These are phyloP conservation scores for Eupithecia pulchellata DNA, from an alignment of 2,888 invertebrate species.

Conservation along the genomic window DNA sequence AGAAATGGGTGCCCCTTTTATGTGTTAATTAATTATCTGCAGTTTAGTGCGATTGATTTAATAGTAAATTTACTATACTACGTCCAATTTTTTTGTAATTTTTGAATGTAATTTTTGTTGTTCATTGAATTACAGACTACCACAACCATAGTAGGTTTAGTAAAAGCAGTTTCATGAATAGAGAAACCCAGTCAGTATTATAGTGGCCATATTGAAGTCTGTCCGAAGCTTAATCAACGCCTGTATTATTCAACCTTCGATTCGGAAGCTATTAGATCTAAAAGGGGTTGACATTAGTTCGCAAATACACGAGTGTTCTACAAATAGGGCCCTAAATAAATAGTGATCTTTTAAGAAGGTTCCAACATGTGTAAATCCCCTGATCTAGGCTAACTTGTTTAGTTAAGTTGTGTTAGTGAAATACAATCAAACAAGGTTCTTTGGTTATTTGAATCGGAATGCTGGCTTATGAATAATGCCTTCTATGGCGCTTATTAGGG, in stretches of 20 bases:
- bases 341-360: slow-evolving; percentile 17
- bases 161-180: background rate
- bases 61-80: too few species aligned
- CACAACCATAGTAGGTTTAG: background rate
- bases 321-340: slow-evolving; percentile 32
- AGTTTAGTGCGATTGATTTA: too few species aligned
- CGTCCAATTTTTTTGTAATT: too few species aligned
- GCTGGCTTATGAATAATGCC: too few species aligned
- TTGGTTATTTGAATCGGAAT: too few species aligned
- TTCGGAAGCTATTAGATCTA: slow-evolving; percentile 17
- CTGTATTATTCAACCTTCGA: slow-evolving; percentile 10
- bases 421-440: too few species aligned
- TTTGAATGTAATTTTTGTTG: too few species aligned
- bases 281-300: slow-evolving; percentile 30
- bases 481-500: too few species aligned
- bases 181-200: background rate
- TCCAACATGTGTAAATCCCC: background rate
- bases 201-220: background rate
- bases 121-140: too few species aligned
- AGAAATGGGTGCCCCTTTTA: background rate
- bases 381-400: background rate
- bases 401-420: background rate
- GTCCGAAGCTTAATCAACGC: slow-evolving; percentile 6
- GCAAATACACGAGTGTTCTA: slow-evolving; percentile 22
- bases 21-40: too few species aligned